Evolutionary conservation across 2,888 invertebrate genomes (phyloP).

Genomic region (Zootermopsis nevadensis): DNA sequence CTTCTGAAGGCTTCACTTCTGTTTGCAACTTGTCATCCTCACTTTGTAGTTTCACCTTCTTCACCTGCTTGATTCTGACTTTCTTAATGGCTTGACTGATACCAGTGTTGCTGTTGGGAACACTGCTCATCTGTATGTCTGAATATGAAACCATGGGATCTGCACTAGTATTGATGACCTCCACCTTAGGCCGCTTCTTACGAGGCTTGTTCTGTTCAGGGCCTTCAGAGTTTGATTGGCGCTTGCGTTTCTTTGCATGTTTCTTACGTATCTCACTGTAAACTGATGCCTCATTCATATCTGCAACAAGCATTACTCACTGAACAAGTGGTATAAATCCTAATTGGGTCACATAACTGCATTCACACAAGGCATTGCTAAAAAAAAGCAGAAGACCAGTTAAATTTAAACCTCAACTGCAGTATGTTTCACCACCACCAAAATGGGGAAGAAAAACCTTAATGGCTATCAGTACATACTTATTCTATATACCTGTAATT

Average conservation of each 20-base stretch:
- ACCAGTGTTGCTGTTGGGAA: not conserved
- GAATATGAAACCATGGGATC: not conserved
- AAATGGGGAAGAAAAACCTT: no score
- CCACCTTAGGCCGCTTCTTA: not conserved
- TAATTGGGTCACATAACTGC: no score
- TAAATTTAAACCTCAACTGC: no score
- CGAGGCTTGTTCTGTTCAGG: not conserved
- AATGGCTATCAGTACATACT: no score
- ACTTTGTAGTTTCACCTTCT: not conserved
- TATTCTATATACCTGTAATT: no score
- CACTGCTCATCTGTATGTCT: not conserved
- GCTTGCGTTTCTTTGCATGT: conserved; percentile 8
- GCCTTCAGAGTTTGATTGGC: not conserved
- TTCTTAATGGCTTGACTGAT: not conserved
- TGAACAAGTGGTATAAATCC: no score
- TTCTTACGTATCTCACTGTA: conserved; percentile 8
- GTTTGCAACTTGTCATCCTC: not conserved
- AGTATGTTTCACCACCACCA: no score
- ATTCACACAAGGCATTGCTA: no score
- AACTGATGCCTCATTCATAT: not conserved
- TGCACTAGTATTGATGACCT: not conserved
- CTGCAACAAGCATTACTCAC: not conserved
- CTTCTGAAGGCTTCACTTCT: not conserved
- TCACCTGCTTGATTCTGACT: not conserved
- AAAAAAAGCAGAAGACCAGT: no score